Evolutionary conservation across 2,888 invertebrate species (phyloP).

Genomic region (Drosophila hamatofila): DNA sequence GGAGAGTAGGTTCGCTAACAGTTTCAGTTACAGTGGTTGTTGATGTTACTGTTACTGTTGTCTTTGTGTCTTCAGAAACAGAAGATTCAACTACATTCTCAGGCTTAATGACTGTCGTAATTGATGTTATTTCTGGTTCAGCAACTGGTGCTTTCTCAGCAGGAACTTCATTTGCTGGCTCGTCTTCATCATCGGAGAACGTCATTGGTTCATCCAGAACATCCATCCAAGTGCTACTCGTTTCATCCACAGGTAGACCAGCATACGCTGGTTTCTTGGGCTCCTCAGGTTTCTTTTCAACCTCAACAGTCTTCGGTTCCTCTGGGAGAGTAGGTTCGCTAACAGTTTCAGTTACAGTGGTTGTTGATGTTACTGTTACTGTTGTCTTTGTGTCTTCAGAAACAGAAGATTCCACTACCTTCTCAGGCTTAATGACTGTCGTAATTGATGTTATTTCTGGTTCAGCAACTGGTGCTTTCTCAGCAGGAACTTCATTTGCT

Average conservation of each 20-base stretch:
- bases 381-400: background rate
- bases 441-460: background rate
- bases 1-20: background rate
- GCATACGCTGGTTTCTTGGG: conserved; percentile 62
- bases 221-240: conserved; percentile 80
- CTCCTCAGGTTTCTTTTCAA: conserved; percentile 44
- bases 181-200: conserved; percentile 61
- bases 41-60: conserved; percentile 37
- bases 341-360: background rate
- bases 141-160: background rate
- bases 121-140: background rate
- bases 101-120: background rate
- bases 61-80: conserved; percentile 7
- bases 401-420: background rate
- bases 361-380: background rate
- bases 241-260: conserved; percentile 78
- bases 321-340: background rate
- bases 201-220: conserved; percentile 82
- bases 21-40: conserved; percentile 43
- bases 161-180: conserved; percentile 41
- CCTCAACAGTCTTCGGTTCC: conserved; percentile 7
- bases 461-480: background rate
- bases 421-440: background rate
- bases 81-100: conserved; percentile 2
- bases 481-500: background rate